phyloP scores from a whole-genome alignment of 2,888 invertebrate species.

The Drosophila testacea region DNA sequence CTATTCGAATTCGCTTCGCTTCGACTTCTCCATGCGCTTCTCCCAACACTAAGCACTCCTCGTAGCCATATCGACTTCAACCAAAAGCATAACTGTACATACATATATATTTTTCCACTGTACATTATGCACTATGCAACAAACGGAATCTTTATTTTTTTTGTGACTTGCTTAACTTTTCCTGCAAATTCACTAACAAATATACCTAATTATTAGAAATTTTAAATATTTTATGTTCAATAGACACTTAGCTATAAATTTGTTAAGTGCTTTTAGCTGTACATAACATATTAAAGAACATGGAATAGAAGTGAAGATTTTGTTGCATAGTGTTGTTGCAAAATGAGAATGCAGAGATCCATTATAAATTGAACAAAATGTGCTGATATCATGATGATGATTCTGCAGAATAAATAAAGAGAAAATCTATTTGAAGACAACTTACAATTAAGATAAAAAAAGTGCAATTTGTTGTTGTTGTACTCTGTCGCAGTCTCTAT shows the following conservation, averaged over 20 bases:
- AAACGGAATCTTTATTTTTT: constrained; percentile 16
- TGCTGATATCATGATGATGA: constrained; percentile 43
- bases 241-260: constrained; percentile 23
- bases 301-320: background rate
- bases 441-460: constrained; percentile 42
- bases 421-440: constrained; percentile 34
- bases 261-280: constrained; percentile 25
- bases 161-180: constrained; percentile 26
- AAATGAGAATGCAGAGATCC: constrained; percentile 6
- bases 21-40: background rate
- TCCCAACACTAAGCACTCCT: background rate
- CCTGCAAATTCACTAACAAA: constrained; percentile 1
- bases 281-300: constrained; percentile 7
- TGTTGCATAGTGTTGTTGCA: constrained; percentile 32
- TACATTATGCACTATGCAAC: constrained; percentile 32
- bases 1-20: background rate
- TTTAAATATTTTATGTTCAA: constrained; percentile 4
- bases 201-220: background rate
- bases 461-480: constrained; percentile 49
- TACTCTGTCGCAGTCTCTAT: constrained; percentile 20
- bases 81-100: constrained; percentile 29
- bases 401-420: constrained; percentile 26
- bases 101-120: constrained; percentile 55
- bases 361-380: constrained; percentile 28
- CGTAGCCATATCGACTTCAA: constrained; percentile 6